These are phyloP conservation scores for Sclerurus mexicanus DNA, from an alignment of 2,113 vertebrate genomes.

Conservation along the genomic window DNA sequence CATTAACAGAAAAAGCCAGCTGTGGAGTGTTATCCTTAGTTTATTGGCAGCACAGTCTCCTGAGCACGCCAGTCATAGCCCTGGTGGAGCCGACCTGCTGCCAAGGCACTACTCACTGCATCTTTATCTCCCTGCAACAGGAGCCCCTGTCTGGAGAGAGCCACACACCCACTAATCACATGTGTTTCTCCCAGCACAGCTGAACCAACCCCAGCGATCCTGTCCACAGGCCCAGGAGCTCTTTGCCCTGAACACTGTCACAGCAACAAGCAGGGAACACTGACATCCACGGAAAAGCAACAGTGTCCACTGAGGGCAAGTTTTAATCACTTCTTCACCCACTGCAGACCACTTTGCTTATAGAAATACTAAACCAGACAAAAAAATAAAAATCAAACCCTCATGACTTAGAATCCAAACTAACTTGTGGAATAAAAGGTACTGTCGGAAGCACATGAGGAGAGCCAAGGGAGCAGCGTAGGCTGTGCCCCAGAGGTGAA, in stretches of 20 bases:
- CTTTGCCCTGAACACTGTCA: not conserved
- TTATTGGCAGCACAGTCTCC: not conserved
- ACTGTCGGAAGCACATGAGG: not conserved
- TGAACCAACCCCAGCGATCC: not conserved
- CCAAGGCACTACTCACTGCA: constrained; percentile 16
- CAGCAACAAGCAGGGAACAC: not conserved
- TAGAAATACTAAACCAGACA: not conserved
- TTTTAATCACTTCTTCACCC: not conserved
- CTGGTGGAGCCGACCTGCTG: constrained; percentile 39
- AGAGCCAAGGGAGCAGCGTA: not conserved
- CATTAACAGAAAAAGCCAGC: constrained; percentile 3
- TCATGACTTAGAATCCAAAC: not conserved
- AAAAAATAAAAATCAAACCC: not conserved
- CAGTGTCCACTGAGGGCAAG: not conserved
- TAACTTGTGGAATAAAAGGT: not conserved
- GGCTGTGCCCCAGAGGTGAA: not conserved
- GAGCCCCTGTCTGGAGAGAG: constrained; percentile 28
- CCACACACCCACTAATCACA: constrained; percentile 12
- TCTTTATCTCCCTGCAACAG: constrained; percentile 40
- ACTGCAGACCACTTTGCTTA: not conserved
- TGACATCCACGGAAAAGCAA: not conserved
- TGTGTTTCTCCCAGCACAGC: not conserved
- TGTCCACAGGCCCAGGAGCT: not conserved
- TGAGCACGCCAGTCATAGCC: constrained; percentile 9
- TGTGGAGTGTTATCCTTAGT: constrained; percentile 6